These are phyloP conservation scores for Lampris incognitus DNA, from an alignment of 2,113 vertebrate genomes.

Conservation along the genomic window DNA sequence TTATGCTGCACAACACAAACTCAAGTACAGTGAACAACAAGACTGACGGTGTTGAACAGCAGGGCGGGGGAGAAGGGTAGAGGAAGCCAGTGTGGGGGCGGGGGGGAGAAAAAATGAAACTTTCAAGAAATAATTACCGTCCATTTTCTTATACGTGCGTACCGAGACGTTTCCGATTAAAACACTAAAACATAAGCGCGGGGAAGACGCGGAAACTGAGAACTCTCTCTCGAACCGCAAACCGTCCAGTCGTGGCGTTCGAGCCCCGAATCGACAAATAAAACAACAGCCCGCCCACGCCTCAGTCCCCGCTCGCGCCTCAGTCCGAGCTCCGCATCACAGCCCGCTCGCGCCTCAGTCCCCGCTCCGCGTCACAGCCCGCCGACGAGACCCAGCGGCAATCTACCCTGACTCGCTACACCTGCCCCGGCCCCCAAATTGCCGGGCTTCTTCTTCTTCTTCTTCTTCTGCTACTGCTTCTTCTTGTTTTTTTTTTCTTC, in stretches of 20 bases:
- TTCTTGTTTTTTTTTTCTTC: no score
- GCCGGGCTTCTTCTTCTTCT: no score
- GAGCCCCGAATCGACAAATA: slow-evolving; percentile 18
- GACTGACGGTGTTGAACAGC: no score
- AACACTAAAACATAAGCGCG: slow-evolving; percentile 32
- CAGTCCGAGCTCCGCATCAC: neutral
- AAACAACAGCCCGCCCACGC: slow-evolving; percentile 8
- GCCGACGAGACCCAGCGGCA: no score
- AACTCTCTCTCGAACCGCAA: slow-evolving; percentile 26
- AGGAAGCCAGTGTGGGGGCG: no score
- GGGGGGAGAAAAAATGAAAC: neutral
- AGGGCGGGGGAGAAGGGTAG: no score
- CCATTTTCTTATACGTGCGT: slow-evolving; percentile 61
- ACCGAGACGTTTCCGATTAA: slow-evolving; percentile 52
- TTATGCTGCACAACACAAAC: no score
- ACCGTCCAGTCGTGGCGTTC: neutral
- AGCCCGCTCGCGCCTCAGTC: neutral
- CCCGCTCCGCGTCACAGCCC: neutral
- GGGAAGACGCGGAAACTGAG: slow-evolving; percentile 20
- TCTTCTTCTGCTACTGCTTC: no score
- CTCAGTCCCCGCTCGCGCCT: slow-evolving; percentile 4
- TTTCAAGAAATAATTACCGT: slow-evolving; percentile 62
- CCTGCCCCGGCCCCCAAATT: slow-evolving; percentile 14
- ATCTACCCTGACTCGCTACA: slow-evolving; percentile 63
- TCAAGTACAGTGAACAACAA: no score